Conservation (phyloP, 2,888 invertebrate species). For the Dicyrtoma fusca region DNA sequence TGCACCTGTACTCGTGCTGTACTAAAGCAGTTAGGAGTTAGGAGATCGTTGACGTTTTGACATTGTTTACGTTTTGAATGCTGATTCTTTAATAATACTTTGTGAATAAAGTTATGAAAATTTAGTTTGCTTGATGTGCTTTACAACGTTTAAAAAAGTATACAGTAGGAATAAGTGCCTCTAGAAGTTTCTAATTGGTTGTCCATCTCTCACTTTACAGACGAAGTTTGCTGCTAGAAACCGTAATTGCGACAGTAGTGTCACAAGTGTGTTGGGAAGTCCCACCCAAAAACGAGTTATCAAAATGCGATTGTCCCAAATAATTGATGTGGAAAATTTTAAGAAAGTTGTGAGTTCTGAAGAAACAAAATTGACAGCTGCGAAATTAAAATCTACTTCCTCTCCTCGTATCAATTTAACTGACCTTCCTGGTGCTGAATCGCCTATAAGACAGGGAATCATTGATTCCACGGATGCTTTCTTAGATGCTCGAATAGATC, state of each 20-base stretch:
- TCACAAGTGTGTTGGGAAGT: constrained; percentile 34
- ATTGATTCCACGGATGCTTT: constrained; percentile 57
- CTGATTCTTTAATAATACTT: too few species aligned
- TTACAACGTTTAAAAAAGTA: too few species aligned
- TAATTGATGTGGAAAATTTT: constrained; percentile 46
- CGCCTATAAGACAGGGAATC: constrained; percentile 49
- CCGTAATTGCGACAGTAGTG: constrained; percentile 45
- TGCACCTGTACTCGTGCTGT: too few species aligned
- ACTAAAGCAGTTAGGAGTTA: too few species aligned
- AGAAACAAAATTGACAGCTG: constrained; percentile 23
- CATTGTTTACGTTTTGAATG: too few species aligned
- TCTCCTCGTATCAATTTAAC: constrained; percentile 50
- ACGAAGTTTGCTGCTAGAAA: constrained; percentile 48
- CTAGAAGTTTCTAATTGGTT: too few species aligned
- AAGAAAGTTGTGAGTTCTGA: constrained; percentile 26
- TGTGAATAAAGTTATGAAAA: too few species aligned
- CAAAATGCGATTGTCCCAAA: constrained; percentile 49
- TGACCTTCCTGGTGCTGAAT: constrained; percentile 50
- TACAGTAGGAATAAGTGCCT: too few species aligned
- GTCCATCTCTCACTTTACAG: too few species aligned
- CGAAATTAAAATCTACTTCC: constrained; percentile 17
- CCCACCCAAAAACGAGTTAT: constrained; percentile 43
- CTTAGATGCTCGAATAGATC: constrained; percentile 50
- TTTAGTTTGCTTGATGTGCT: too few species aligned
- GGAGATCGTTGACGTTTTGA: too few species aligned